These are phyloP conservation scores for Sigmodon hispidus DNA, from an alignment of 2,113 vertebrate species.

Conservation along the genomic window DNA sequence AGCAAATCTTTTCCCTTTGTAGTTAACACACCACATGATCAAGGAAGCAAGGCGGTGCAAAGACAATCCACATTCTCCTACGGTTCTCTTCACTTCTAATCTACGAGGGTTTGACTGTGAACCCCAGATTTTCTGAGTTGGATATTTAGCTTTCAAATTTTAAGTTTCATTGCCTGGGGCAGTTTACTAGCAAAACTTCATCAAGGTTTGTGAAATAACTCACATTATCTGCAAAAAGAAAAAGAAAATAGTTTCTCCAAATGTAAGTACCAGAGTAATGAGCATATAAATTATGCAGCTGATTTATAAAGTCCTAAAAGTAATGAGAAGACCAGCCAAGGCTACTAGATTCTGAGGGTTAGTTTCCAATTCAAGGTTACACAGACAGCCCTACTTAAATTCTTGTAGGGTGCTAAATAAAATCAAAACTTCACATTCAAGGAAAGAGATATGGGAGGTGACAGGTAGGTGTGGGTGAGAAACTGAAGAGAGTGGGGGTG, in stretches of 20 bases:
- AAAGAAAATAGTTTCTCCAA: not conserved
- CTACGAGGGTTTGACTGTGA: not conserved
- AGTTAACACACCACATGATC: not conserved
- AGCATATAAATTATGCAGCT: not conserved
- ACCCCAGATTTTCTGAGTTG: not conserved
- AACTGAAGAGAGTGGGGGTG: not conserved
- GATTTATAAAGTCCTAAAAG: not conserved
- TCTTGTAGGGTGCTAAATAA: not conserved
- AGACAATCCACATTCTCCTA: not conserved
- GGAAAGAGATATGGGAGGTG: not conserved
- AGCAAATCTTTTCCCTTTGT: not conserved
- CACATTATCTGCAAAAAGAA: slow-evolving; percentile 22
- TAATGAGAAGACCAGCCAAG: not conserved
- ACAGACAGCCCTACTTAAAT: not conserved
- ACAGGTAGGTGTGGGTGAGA: not conserved
- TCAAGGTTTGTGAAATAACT: not conserved
- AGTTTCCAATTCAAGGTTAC: not conserved
- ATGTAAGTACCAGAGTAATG: not conserved
- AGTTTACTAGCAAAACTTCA: not conserved
- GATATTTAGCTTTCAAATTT: not conserved
- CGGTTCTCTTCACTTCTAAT: not conserved
- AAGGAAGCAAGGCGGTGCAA: not conserved
- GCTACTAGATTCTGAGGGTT: not conserved
- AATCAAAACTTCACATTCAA: not conserved
- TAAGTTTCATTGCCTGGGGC: not conserved